Conservation (phyloP, 2,113 vertebrate species). For the Hepsetus odoe region DNA sequence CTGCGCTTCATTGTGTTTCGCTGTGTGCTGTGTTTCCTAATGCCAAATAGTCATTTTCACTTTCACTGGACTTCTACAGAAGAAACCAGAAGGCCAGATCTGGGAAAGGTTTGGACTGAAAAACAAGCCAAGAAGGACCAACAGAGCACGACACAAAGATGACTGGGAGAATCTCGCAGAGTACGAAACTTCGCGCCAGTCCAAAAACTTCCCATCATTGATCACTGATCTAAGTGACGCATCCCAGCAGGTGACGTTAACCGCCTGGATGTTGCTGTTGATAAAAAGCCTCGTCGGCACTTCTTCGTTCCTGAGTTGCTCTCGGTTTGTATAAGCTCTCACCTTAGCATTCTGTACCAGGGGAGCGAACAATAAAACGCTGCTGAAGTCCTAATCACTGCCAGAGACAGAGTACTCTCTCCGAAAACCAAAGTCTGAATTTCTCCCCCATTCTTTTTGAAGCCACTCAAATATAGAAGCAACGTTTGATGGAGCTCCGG, state of each 20-base stretch:
- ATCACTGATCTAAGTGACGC: background rate
- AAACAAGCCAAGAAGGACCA: background rate
- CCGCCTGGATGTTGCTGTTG: background rate
- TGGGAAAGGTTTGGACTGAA: background rate
- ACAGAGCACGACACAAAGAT: background rate
- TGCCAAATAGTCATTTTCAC: too few relatives aligned
- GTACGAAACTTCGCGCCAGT: background rate
- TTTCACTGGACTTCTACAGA: too few relatives aligned
- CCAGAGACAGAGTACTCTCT: slow-evolving; percentile 17
- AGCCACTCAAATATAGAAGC: slow-evolving; percentile 43
- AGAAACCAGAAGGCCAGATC: too few relatives aligned
- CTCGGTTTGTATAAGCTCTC: background rate
- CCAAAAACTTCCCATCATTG: too few relatives aligned
- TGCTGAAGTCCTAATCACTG: slow-evolving; percentile 9
- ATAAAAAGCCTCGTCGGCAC: background rate
- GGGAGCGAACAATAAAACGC: slow-evolving; percentile 5
- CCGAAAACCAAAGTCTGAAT: slow-evolving; percentile 25
- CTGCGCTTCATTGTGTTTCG: too few relatives aligned
- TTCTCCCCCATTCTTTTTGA: slow-evolving; percentile 37
- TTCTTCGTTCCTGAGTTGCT: background rate
- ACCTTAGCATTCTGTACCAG: background rate
- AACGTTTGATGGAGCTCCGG: slow-evolving; percentile 8
- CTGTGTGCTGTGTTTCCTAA: too few relatives aligned
- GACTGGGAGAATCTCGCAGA: background rate
- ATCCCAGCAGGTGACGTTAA: background rate